These are phyloP conservation scores for Cryptus armator DNA, from an alignment of 2,888 invertebrate species.

Conservation along the genomic window DNA sequence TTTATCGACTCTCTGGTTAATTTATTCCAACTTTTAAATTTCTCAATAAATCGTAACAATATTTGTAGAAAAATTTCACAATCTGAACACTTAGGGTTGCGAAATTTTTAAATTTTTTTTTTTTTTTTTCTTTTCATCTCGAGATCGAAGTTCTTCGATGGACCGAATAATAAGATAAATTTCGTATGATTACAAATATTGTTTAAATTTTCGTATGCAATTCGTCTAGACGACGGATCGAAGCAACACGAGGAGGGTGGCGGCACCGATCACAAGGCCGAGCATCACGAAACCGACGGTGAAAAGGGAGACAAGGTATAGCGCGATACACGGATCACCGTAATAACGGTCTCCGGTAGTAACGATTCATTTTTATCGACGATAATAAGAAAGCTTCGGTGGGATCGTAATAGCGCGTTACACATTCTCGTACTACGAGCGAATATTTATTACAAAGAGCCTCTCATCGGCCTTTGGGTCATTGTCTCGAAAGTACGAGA, in stretches of 20 bases:
- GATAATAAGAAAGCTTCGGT: slow-evolving; percentile 51
- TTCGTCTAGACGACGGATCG: slow-evolving; percentile 56
- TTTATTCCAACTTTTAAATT: no score
- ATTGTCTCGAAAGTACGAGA: slow-evolving; percentile 16
- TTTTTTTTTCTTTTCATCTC: no score
- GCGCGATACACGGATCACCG: slow-evolving; percentile 14
- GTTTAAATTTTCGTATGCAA: not conserved
- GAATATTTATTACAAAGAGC: slow-evolving; percentile 55
- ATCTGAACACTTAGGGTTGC: not conserved
- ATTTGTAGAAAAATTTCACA: not conserved
- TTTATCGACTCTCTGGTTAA: not conserved
- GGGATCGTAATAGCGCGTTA: slow-evolving; percentile 49
- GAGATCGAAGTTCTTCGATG: no score
- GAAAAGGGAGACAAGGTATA: slow-evolving; percentile 78
- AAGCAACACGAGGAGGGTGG: slow-evolving; percentile 75
- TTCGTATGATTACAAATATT: not conserved
- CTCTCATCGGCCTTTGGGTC: slow-evolving; percentile 4
- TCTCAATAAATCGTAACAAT: not conserved
- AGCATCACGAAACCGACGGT: slow-evolving; percentile 72
- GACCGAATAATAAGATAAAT: no score
- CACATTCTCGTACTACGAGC: slow-evolving; percentile 59
- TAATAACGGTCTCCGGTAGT: slow-evolving; percentile 23
- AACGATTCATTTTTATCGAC: slow-evolving; percentile 69
- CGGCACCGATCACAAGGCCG: slow-evolving; percentile 72
- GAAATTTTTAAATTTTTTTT: no score